These are phyloP conservation scores for Moxostoma hubbsi DNA, from an alignment of 2,797 vertebrate species.

Conservation along the genomic window DNA sequence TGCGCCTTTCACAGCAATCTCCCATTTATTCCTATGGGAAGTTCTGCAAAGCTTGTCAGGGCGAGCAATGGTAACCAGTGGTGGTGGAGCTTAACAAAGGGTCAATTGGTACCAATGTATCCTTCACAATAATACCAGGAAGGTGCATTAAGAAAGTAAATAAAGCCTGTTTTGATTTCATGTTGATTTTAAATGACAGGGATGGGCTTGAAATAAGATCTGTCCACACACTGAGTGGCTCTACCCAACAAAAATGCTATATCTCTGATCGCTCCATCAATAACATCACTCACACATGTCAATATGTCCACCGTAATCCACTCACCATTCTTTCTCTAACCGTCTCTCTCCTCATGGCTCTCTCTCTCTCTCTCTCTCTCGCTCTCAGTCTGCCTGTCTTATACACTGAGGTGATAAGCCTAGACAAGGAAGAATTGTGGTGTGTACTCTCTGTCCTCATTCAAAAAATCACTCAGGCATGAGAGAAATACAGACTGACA, in stretches of 20 bases:
- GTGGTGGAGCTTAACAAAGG: too few relatives aligned
- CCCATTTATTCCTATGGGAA: too few relatives aligned
- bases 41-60: too few relatives aligned
- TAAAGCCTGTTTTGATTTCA: too few relatives aligned
- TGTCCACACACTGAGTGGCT: slow-evolving; percentile 4
- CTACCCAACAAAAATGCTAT: slow-evolving; percentile 6
- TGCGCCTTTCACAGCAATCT: too few relatives aligned
- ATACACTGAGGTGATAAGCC: background rate
- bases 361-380: slow-evolving; percentile 13
- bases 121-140: too few relatives aligned
- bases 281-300: slow-evolving; percentile 37
- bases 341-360: slow-evolving; percentile 2
- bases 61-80: too few relatives aligned
- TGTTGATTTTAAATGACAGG: background rate
- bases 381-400: slow-evolving; percentile 1
- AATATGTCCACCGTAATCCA: slow-evolving; percentile 37
- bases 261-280: slow-evolving; percentile 18
- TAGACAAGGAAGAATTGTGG: slow-evolving; percentile 30
- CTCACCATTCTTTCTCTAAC: background rate
- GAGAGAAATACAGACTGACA: slow-evolving; percentile 24
- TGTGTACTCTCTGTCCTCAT: slow-evolving; percentile 28
- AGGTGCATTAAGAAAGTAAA: too few relatives aligned
- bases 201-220: slow-evolving; percentile 10
- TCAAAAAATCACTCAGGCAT: slow-evolving; percentile 34
- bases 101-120: too few relatives aligned